These are phyloP conservation scores for Atrichornis clamosus DNA, from an alignment of 2,113 vertebrate genomes.

Conservation along the genomic window DNA sequence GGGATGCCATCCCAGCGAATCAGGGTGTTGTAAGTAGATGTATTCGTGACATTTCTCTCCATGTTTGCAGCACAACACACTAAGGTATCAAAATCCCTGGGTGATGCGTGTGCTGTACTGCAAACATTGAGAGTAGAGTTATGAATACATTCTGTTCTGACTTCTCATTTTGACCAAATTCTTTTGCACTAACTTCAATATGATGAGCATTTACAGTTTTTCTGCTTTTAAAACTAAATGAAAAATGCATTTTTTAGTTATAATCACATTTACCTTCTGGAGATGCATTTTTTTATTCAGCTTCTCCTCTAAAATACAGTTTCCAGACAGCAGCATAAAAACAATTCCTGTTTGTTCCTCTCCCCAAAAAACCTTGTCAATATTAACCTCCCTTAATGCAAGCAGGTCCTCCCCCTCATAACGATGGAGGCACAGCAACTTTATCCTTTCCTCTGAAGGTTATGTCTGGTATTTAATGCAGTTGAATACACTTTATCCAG, in stretches of 20 bases:
- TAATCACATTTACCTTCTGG: background rate
- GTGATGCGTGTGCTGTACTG: background rate
- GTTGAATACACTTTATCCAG: background rate
- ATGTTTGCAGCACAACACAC: background rate
- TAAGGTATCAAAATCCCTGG: background rate
- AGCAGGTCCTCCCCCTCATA: background rate
- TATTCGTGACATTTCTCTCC: no score
- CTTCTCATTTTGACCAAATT: background rate
- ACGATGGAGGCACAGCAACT: background rate
- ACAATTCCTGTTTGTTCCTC: background rate
- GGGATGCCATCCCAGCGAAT: background rate
- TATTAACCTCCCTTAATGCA: background rate
- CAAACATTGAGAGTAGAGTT: background rate
- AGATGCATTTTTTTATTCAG: background rate
- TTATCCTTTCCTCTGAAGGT: background rate
- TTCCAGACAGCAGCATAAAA: background rate
- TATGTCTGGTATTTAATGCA: background rate
- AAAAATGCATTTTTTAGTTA: background rate
- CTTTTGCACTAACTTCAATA: background rate
- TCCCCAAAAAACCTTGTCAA: background rate
- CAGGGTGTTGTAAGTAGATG: rapidly evolving
- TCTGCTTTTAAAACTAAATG: background rate
- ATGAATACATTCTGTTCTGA: background rate
- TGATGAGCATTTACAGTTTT: background rate
- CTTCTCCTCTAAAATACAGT: background rate